These are phyloP conservation scores for Lates japonicus DNA, from an alignment of 2,797 vertebrate species.

Conservation along the genomic window DNA sequence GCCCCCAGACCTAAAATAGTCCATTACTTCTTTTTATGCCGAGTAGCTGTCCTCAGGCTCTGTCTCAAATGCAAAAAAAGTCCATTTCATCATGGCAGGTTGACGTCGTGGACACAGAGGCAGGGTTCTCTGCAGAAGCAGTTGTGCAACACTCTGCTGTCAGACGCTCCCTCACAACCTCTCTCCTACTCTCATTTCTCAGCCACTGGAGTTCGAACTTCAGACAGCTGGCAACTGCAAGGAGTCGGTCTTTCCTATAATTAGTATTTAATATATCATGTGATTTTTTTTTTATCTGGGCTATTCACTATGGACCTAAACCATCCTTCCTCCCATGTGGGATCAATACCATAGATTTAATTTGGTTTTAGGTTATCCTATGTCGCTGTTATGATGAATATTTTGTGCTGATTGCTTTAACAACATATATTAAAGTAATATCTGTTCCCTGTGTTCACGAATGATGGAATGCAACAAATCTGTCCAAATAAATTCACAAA, in stretches of 20 bases:
- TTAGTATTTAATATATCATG: too few relatives aligned
- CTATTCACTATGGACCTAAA: too few relatives aligned
- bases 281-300: too few relatives aligned
- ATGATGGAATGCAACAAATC: too few relatives aligned
- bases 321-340: too few relatives aligned
- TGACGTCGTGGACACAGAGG: constrained; percentile 3
- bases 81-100: background rate
- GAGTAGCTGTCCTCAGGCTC: constrained; percentile 10
- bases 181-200: background rate
- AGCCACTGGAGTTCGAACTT: constrained; percentile 3
- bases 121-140: background rate
- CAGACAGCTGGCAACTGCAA: background rate
- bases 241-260: background rate
- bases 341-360: too few relatives aligned
- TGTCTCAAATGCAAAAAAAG: constrained; percentile 26
- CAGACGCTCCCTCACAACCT: constrained; percentile 3
- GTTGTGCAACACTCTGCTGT: background rate
- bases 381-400: too few relatives aligned
- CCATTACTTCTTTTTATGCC: constrained; percentile 16
- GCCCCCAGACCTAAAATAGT: constrained; percentile 28
- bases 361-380: too few relatives aligned
- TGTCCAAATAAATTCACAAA: background rate
- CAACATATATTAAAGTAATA: too few relatives aligned
- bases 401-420: too few relatives aligned
- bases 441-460: too few relatives aligned